phyloP scores from a whole-genome alignment of 2,888 invertebrate genomes.

The Pristionchus maxplancki region DNA sequence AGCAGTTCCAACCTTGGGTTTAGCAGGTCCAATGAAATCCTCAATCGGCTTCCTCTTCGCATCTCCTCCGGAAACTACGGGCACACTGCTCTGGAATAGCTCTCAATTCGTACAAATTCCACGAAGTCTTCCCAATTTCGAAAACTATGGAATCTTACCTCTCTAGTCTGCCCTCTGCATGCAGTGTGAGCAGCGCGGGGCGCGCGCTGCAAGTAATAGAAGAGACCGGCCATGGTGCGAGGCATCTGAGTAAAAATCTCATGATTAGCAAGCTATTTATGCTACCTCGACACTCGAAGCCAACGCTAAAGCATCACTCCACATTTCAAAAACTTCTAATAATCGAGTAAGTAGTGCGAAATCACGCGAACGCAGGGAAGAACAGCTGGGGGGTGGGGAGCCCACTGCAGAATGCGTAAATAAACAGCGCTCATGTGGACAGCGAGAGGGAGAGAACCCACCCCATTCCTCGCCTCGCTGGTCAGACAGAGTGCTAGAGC shows the following conservation, averaged over 20 bases:
- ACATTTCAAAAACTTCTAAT: background rate
- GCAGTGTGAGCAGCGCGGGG: background rate
- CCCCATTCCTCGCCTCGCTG: too few relatives aligned
- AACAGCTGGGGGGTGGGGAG: background rate
- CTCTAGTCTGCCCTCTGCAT: background rate
- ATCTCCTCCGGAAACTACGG: conserved; percentile 62
- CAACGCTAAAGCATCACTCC: too few relatives aligned
- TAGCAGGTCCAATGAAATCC: conserved; percentile 63
- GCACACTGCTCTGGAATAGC: conserved; percentile 55
- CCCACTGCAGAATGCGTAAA: background rate
- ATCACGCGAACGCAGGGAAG: background rate
- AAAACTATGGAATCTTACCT: background rate
- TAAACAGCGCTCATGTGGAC: background rate
- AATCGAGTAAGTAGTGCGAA: background rate
- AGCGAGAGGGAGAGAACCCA: background rate
- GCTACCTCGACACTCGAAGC: too few relatives aligned
- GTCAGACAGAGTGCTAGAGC: background rate
- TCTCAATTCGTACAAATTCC: background rate
- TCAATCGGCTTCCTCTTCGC: conserved; percentile 68
- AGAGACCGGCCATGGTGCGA: background rate
- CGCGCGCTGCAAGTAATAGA: background rate
- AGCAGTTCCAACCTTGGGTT: conserved; percentile 56
- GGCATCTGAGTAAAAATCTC: background rate
- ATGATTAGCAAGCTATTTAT: too few relatives aligned
- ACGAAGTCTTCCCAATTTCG: too few relatives aligned